Evolutionary conservation across 2,797 vertebrate species (phyloP), one percentile per base, ranked within the genome.

Genomic region (Meriones psammophilus): DNA sequence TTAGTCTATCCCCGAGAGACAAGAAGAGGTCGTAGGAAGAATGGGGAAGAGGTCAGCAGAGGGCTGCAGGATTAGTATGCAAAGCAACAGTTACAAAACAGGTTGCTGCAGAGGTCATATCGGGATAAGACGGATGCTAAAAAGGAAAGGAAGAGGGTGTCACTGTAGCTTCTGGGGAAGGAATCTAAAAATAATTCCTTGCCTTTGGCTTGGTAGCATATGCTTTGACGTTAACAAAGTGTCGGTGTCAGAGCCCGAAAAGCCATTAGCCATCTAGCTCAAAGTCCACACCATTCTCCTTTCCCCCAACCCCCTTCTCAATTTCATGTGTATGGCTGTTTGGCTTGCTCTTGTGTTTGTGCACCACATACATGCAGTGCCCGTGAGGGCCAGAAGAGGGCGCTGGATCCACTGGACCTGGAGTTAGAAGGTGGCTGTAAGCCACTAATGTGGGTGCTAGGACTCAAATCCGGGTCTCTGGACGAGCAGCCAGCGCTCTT

Each of bases 31-130:
- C 88, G 22, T 33, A n/a, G 64, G 42, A 54, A 22, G 81, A 58
- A 64, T 54, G 58, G 69, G 56, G 86, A 94, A 77, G 28, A 33
- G 62, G 42, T 66, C 88, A 18, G 56, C 33, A 36, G 60, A 77
- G 30, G 26, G 69, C 58, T 64, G 33, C 56, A 58, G 74, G 83
- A 89, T 20, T 77, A 62, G 76, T 42, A 56, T 50, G 28, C 68
- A 93, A 62, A 83, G 90, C 42, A 42, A 71, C 69, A 87, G 33
- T 91, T 87, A 88, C n/a, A 93, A 12, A 80, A 28, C 18, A 46
- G 28, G 60, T 62, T 86, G 5, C 74, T 77, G 60, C 24, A 80
- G 71, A 88, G 36, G 22, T 91, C 71, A 71, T 54, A n/a, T 86
- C 64, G 92, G 78, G 58, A 73, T 36, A 79, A 58, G 81, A n/a